Conservation (phyloP, 2,888 invertebrate species). For the Protodeltote pygarga region DNA sequence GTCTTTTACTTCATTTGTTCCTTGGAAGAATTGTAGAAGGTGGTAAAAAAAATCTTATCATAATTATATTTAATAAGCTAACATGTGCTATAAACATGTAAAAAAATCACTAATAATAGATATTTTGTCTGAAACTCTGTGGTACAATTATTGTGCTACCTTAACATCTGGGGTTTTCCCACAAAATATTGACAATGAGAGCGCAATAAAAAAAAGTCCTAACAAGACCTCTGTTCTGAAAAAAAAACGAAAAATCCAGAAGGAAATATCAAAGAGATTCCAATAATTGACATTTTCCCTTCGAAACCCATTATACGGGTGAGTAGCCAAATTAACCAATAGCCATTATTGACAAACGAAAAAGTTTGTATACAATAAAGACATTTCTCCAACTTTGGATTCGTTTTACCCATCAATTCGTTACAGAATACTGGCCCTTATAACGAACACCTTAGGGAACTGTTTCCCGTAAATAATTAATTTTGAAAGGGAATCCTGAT, state of each 20-base stretch:
- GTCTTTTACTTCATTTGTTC: no score
- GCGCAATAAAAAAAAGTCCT: not conserved
- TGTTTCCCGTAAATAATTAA: slow-evolving; percentile 46
- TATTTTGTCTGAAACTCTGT: no score
- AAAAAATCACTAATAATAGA: no score
- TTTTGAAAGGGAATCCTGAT: slow-evolving; percentile 42
- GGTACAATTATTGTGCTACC: no score
- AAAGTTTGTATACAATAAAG: slow-evolving; percentile 44
- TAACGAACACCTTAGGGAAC: slow-evolving; percentile 25
- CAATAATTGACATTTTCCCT: slow-evolving; percentile 35
- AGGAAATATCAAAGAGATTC: slow-evolving; percentile 24
- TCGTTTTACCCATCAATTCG: slow-evolving; percentile 9
- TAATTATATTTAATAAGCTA: no score
- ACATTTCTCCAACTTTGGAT: slow-evolving; percentile 29
- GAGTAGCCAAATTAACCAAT: slow-evolving; percentile 45
- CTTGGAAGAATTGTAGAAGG: no score
- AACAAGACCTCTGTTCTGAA: no score
- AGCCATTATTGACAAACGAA: slow-evolving; percentile 41
- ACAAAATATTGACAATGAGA: no score
- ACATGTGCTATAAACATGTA: no score
- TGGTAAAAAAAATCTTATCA: no score
- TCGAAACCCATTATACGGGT: slow-evolving; percentile 31
- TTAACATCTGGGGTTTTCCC: no score
- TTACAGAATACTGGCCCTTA: slow-evolving; percentile 32
- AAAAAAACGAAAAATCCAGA: slow-evolving; percentile 1